These are phyloP conservation scores for Oenanthe melanoleuca DNA, from an alignment of 2,113 vertebrate species.

Conservation along the genomic window DNA sequence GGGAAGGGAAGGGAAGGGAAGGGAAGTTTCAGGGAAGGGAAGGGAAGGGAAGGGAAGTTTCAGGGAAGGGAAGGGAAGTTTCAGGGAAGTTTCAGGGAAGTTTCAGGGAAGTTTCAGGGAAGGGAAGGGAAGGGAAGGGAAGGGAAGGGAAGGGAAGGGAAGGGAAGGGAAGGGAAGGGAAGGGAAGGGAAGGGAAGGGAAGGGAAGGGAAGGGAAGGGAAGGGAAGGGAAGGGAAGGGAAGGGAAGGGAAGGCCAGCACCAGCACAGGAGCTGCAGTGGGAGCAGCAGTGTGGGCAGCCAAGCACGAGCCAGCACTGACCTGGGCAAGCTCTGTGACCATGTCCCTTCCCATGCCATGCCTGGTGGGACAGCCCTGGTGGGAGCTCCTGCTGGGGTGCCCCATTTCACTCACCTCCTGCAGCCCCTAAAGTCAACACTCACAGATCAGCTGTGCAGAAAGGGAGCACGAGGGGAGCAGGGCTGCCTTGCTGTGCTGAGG, in stretches of 20 bases:
- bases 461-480: not conserved
- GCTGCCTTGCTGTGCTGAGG: not conserved
- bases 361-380: not conserved
- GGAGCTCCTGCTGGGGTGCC: not conserved
- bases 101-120: too few species aligned
- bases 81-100: too few species aligned
- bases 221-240: not conserved
- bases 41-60: too few species aligned
- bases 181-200: not conserved
- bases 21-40: too few species aligned
- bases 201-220: too few species aligned
- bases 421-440: not conserved
- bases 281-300: fast-evolving
- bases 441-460: fast-evolving
- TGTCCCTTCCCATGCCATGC: not conserved
- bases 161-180: not conserved
- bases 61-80: too few species aligned
- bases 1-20: too few species aligned
- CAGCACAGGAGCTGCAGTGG: fast-evolving
- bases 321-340: not conserved
- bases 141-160: not conserved
- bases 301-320: fast-evolving
- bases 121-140: not conserved
- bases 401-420: not conserved
- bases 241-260: not conserved